phyloP scores from a whole-genome alignment of 2,888 invertebrate species.

The Stenchaetothrips biformis region DNA sequence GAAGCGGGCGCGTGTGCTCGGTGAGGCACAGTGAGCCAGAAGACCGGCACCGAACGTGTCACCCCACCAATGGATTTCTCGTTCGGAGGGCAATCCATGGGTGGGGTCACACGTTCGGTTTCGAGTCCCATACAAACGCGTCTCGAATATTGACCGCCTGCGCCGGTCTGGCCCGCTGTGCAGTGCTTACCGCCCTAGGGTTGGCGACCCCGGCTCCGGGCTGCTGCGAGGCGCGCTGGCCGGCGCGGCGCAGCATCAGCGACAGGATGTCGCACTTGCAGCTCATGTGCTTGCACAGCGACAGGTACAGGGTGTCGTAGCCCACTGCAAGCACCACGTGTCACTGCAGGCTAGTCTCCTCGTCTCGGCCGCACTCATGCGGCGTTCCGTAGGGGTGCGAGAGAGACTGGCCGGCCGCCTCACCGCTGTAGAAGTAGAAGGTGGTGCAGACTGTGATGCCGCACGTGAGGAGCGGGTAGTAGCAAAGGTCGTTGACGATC shows the following conservation, averaged over 20 bases:
- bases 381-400: too few relatives aligned
- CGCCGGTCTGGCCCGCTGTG: too few relatives aligned
- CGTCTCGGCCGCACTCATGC: too few relatives aligned
- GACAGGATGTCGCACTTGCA: background rate
- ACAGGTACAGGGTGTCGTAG: constrained; percentile 2
- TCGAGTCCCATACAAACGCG: too few relatives aligned
- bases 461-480: background rate
- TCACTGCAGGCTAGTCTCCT: too few relatives aligned
- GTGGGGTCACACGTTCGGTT: too few relatives aligned
- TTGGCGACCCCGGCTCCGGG: background rate
- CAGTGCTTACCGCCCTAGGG: background rate
- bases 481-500: background rate
- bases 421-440: background rate
- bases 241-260: background rate
- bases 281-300: constrained; percentile 10
- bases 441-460: background rate
- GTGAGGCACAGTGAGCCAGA: too few relatives aligned
- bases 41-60: too few relatives aligned
- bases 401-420: background rate
- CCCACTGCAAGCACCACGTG: background rate
- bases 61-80: too few relatives aligned
- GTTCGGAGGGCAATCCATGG: too few relatives aligned
- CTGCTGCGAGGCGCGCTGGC: background rate
- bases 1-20: background rate
- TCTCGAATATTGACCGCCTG: too few relatives aligned